Percentiles rank a stretch among this genome's conserved stretches.
Conservation (phyloP, 2,113 vertebrate species). For the Rallus limicola region DNA sequence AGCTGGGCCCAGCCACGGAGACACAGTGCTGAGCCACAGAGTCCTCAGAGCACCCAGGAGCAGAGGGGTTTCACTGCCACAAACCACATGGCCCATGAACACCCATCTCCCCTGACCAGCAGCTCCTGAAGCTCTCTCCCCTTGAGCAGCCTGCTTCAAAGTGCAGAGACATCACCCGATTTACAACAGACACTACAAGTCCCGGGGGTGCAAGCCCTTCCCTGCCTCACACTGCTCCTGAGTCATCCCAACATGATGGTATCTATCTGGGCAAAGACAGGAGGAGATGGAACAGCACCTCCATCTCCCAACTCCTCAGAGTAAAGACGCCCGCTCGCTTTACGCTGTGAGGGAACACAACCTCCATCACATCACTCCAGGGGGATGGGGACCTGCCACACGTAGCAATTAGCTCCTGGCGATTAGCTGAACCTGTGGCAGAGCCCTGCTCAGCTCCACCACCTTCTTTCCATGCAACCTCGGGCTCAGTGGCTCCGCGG, state of each 20-base stretch:
- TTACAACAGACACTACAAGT: not conserved
- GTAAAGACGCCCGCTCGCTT: fast-evolving
- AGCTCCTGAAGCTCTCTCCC: not conserved
- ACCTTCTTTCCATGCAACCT: not conserved
- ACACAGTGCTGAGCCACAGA: too few relatives aligned
- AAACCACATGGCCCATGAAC: not conserved
- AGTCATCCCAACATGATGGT: fast-evolving
- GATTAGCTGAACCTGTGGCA: not conserved
- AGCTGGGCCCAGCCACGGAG: fast-evolving
- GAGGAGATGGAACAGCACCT: fast-evolving
- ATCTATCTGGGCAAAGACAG: fast-evolving
- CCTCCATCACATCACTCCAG: not conserved
- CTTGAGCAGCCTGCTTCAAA: not conserved
- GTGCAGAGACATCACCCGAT: fast-evolving
- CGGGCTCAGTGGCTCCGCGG: fast-evolving
- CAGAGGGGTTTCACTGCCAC: not conserved
- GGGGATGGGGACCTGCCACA: not conserved
- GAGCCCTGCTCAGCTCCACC: not conserved
- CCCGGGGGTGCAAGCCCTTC: not conserved
- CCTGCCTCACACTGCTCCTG: not conserved
- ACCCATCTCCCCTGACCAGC: not conserved
- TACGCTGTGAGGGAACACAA: fast-evolving
- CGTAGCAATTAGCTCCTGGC: too few relatives aligned
- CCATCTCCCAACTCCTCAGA: fast-evolving
- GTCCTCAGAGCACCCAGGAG: not conserved